These are phyloP conservation scores for Ametastegia equiseti DNA, from an alignment of 2,888 invertebrate species.

Conservation along the genomic window DNA sequence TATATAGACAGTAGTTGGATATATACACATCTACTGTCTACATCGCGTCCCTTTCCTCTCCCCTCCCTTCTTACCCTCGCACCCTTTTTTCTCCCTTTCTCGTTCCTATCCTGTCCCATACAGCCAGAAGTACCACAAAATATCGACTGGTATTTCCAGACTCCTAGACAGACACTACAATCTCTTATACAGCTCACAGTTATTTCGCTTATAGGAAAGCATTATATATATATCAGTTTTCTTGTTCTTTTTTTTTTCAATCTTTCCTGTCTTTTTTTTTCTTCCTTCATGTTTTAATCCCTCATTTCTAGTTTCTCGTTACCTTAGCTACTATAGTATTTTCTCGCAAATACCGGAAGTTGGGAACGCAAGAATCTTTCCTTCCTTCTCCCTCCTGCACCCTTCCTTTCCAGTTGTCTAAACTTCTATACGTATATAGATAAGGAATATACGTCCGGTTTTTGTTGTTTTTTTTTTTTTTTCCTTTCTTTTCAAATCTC, in stretches of 20 bases:
- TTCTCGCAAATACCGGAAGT: too few species aligned
- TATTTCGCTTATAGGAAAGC: constrained; percentile 19
- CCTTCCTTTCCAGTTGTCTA: too few species aligned
- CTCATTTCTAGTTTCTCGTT: not conserved
- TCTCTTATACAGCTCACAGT: constrained; percentile 6
- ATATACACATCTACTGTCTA: constrained; percentile 1
- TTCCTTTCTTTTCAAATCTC: not conserved
- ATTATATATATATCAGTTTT: not conserved
- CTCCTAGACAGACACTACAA: too few species aligned
- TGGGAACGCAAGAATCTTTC: too few species aligned
- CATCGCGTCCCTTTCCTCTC: not conserved
- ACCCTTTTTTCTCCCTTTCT: not conserved
- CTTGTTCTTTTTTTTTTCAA: not conserved
- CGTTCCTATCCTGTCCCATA: not conserved
- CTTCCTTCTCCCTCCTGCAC: too few species aligned
- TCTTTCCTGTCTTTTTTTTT: not conserved
- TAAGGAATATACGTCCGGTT: too few species aligned
- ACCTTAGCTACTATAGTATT: too few species aligned
- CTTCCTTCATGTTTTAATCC: not conserved
- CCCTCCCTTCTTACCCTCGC: not conserved
- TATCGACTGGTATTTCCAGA: constrained; percentile 22
- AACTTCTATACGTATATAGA: too few species aligned
- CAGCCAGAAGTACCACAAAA: not conserved
- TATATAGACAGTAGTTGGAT: not conserved
- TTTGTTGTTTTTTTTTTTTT: too few species aligned